These are phyloP conservation scores for Scophthalmus maximus DNA, from an alignment of 2,113 vertebrate genomes.

Conservation along the genomic window DNA sequence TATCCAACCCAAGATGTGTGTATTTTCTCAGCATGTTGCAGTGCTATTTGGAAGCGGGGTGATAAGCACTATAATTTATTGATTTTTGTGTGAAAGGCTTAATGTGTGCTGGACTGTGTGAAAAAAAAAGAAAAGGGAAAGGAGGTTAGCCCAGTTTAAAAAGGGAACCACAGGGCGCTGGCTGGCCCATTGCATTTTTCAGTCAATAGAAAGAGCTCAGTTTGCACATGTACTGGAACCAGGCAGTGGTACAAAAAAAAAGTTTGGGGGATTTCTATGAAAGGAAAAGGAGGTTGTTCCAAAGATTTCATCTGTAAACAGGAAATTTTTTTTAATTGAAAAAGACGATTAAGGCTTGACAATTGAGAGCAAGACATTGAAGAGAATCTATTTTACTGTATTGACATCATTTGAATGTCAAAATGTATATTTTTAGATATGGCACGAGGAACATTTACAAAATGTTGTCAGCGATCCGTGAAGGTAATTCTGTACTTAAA, in stretches of 20 bases:
- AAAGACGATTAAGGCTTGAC: conserved; percentile 4
- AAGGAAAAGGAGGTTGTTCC: background rate
- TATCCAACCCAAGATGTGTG: conserved; percentile 20
- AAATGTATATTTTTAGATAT: conserved; percentile 57
- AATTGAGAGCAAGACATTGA: conserved; percentile 12
- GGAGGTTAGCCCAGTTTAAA: conserved; percentile 14
- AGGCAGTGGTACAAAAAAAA: background rate
- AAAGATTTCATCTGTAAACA: conserved; percentile 13
- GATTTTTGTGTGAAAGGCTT: conserved; percentile 45
- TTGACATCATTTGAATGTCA: conserved; percentile 50
- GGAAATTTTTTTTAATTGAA: conserved; percentile 22
- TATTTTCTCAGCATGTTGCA: conserved; percentile 42
- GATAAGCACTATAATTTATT: conserved; percentile 55
- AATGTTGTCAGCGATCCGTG: conserved; percentile 18
- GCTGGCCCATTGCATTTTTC: conserved; percentile 12
- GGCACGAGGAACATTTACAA: conserved; percentile 40
- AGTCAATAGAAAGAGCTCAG: conserved; percentile 32
- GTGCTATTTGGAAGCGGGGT: conserved; percentile 43
- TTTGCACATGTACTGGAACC: conserved; percentile 51
- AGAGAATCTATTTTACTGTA: conserved; percentile 40
- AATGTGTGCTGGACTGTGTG: conserved; percentile 27
- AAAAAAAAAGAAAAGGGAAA: conserved; percentile 30
- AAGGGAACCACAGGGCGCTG: conserved; percentile 25
- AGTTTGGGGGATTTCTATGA: conserved; percentile 4
- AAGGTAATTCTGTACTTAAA: conserved; percentile 22